Percentiles rank a stretch among this genome's conserved stretches.
phyloP scores from a whole-genome alignment of 2,888 invertebrate species.

The Corbicula japonica region DNA sequence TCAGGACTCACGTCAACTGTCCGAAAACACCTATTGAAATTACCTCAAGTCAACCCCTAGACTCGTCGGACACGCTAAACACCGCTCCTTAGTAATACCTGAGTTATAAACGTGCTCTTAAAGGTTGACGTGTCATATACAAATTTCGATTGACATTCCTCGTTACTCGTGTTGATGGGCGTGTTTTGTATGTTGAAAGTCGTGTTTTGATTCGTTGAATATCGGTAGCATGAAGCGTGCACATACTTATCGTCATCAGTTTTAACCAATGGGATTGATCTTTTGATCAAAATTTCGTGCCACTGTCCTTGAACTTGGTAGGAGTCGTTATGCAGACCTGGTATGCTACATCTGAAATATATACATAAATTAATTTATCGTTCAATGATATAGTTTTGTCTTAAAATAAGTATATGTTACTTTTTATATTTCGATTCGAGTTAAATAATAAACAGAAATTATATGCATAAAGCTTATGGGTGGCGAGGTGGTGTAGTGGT shows the following conservation, averaged over 20 bases:
- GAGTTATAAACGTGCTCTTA: constrained; percentile 64
- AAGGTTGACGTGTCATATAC: constrained; percentile 70
- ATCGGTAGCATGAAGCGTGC: constrained; percentile 46
- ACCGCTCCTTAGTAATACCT: constrained; percentile 42
- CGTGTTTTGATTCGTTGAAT: constrained; percentile 46
- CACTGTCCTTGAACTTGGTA: constrained; percentile 52
- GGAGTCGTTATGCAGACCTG: constrained; percentile 60
- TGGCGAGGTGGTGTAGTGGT: too few species aligned
- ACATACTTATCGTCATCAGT: constrained; percentile 39
- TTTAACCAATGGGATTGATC: constrained; percentile 60
- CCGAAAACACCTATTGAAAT: too few species aligned
- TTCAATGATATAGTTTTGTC: neutral
- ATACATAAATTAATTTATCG: neutral
- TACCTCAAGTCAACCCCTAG: too few species aligned
- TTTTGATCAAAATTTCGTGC: constrained; percentile 59
- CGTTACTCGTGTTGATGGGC: constrained; percentile 34
- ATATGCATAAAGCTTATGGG: too few species aligned
- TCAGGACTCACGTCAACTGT: too few species aligned
- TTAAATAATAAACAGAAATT: too few species aligned
- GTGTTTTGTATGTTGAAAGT: constrained; percentile 21
- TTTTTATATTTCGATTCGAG: too few species aligned
- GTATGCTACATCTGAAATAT: constrained; percentile 58
- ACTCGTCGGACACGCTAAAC: neutral
- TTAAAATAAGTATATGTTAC: too few species aligned
- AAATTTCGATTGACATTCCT: constrained; percentile 59